Base-by-base conservation (phyloP, 2,888 invertebrate species). In the Lasioglossum lativentre region DNA sequence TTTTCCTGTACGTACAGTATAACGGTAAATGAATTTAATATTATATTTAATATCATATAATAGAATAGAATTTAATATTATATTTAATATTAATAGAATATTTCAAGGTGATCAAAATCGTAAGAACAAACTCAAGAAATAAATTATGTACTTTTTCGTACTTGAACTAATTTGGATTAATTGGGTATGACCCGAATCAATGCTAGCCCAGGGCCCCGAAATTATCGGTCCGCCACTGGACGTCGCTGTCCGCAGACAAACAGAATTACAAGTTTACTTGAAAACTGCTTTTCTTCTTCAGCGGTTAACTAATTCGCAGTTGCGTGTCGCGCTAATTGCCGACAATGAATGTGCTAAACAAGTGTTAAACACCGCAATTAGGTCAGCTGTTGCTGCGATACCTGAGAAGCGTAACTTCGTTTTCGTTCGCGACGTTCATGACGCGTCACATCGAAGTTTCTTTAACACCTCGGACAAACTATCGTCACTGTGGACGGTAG, bases 361-460 rank as follows among this genome's bases (percentile, higher is more conserved):
- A 78, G 80, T 74, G 83, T 85, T 85, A 83, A 88, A 87, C 74
- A 78, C 0, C 66, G 75, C 68, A 88, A 87, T 80, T 81, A 63
- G 87, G 87, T 83, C 87, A 80, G 10, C 78, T 30, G 71, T 71
- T 74, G 71, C 70, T 66, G 59, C 66, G 77, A 56, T 77, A 77
- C 63, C 63, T 68, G 74, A 70, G 63, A 52, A 77, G 14, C 52
- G 63, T 52, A 70, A 71, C 84, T 84, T 85, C 78, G 47, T 85
- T 83, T 81, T 86, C 78, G 27, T 85, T 85, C 42, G 70, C 72
- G 19, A 59, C 68, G 56, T 56, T 79, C 47, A 16, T 14, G 59
- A 27, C 59, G 59, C 10, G 23, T 47, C 23, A 8, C 34, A n/a
- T 72, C 23, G 23, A 56, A 38, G 30, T 40, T 75, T 73, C 30